Conservation (phyloP, 1,140 invertebrate genomes). For the Galendromus occidentalis region DNA sequence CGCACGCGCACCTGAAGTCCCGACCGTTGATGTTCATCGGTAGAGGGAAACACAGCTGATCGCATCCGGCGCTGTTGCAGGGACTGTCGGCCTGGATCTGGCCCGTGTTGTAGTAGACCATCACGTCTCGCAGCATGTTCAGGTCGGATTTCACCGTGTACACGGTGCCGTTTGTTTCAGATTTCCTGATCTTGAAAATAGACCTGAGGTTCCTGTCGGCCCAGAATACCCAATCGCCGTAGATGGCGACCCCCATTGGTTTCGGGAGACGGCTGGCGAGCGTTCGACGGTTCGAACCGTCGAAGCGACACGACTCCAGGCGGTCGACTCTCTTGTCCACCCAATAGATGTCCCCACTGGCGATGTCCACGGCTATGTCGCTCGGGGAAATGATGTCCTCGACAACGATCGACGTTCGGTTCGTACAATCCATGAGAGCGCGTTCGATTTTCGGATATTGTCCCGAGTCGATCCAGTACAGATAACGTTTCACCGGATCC, state of each 20-base stretch:
- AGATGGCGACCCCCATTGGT: slow-evolving; percentile 77
- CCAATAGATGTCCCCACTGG: slow-evolving; percentile 90
- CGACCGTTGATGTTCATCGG: slow-evolving; percentile 34
- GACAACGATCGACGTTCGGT: slow-evolving; percentile 66
- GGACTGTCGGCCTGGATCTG: slow-evolving; percentile 52
- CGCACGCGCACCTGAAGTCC: slow-evolving; percentile 67
- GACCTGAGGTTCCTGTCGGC: slow-evolving; percentile 77
- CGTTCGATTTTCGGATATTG: slow-evolving; percentile 87
- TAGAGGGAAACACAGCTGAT: slow-evolving; percentile 85
- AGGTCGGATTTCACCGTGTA: slow-evolving; percentile 52
- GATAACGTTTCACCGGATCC: slow-evolving; percentile 72
- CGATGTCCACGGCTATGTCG: slow-evolving; percentile 80
- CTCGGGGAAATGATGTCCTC: slow-evolving; percentile 72
- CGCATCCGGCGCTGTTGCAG: slow-evolving; percentile 50
- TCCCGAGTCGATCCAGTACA: slow-evolving; percentile 97
- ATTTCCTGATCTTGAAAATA: slow-evolving; percentile 41
- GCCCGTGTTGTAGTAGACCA: slow-evolving; percentile 64
- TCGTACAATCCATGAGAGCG: slow-evolving; percentile 65
- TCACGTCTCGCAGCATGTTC: slow-evolving; percentile 61
- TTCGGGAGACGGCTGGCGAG: slow-evolving; percentile 75
- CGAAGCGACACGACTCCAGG: slow-evolving; percentile 44
- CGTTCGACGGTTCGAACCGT: slow-evolving; percentile 35
- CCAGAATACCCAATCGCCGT: slow-evolving; percentile 65
- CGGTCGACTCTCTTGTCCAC: slow-evolving; percentile 79
- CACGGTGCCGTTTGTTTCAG: slow-evolving; percentile 28